Evolutionary conservation across 1,140 invertebrate genomes (phyloP), one percentile per base, ranked within the genome.

Genomic region (Drosophila bifasciata): DNA sequence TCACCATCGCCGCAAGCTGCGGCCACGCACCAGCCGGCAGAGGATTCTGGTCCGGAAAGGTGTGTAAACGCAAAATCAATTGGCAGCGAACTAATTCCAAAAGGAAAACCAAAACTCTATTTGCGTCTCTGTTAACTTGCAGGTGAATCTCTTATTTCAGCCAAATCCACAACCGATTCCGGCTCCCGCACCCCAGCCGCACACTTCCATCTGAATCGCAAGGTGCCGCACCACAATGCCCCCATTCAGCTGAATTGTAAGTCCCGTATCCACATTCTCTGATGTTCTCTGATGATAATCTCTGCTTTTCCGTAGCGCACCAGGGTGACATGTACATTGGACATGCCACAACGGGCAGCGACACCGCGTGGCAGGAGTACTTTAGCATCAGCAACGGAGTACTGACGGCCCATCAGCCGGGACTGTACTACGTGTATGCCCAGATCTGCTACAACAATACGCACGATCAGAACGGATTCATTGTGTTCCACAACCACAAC

Each of bases 361-460:
- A 75, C 23, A 58, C 51, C 7, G 39, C 50, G 7, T 76, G 78
- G 61, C 62, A 88, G 32, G 52, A 78, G 3, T 70, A 83, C 32
- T 91, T 89, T 25, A 57, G 28, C 0, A 48, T 88, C 7, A 50
- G 75, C 16, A 64, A 73, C n/a, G 94, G 94, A 3, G 83, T 90
- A 9, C 69, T 95, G 1, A 93, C 92, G 0, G 92, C 95, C 3
- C 92, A 92, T 41, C 93, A 94, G 49, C 53, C 92, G 15, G 94
- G 95, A 43, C 77, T 95, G 5, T 95, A 95, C 81, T 93, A 95
- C 52, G 91, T 94, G n/a, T 95, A 95, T 79, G 94, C 94, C 2
- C 95, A 95, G 89, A 93, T 95, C 28, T 94, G 93, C 80, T 95
- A 95, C 73, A 83, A 94, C 8, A 94, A 95, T 71, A 92, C 93